Base-by-base conservation (phyloP, 1,140 invertebrate genomes). In the Dendroctonus ponderosae region DNA sequence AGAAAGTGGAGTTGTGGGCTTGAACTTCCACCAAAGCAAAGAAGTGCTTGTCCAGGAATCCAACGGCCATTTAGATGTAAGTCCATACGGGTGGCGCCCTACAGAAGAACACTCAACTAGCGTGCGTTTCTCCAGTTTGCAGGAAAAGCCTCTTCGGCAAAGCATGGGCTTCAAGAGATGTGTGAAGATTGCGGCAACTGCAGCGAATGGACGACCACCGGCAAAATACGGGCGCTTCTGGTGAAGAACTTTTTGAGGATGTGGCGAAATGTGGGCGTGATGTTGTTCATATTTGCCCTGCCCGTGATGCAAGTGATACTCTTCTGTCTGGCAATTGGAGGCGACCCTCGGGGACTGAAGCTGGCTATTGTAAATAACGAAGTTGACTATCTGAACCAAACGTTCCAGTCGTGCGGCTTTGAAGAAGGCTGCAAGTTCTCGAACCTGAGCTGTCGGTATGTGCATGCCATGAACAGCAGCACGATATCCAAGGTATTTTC, bases 251-350 rank as follows among this genome's bases (percentile, higher is more conserved):
- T 96, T 72, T 84, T 94, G 61, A 86, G 91, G 79, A 89, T 97
- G 83, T 91, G 92, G 83, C 85, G 95, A 75, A 97, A 97, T 79
- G 88, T 93, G 62, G 91, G 91, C 6, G 85, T 95, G 44, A 89
- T 96, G 84, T 77, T 91, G 38, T 97, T 98, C 79, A 92, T 97
- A 72, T 90, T 97, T 66, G 89, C 92, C 38, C 81, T 98, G 52
- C 96, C 96, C 0, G 87, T 94, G 0, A 87, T 93, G 59, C 94
- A 98, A 84, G 95, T 97, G 66, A 85, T 96, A 38, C 82, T 98
- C 6, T 98, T 98, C 82, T 98, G 96, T 80, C 77, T 96, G 52
- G 93, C 95, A 26, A 96, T 98, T 69, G 96, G 96, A 11, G 89
- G 91, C 68, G 91, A 96, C 75, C 95, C 96, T 0, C 85, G 86